phyloP scores from a whole-genome alignment of 2,888 invertebrate species.

The Leptopilina myrica region DNA sequence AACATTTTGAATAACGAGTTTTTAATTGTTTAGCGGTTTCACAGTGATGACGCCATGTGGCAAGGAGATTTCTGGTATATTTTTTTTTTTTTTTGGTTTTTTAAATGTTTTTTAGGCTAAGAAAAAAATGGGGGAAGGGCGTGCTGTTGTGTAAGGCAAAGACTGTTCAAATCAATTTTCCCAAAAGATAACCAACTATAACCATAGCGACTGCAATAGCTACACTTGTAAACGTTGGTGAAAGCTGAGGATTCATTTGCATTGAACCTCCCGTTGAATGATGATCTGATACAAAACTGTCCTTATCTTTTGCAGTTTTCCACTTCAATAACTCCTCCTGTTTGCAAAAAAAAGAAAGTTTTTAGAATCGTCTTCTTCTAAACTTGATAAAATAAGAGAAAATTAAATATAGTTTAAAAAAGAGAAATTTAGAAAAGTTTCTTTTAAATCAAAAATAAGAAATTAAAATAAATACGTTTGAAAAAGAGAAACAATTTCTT shows the following conservation, averaged over 20 bases:
- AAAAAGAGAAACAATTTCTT: too few species aligned
- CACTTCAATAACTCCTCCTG: slow-evolving; percentile 73
- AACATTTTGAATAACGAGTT: slow-evolving; percentile 37
- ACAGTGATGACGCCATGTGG: slow-evolving; percentile 30
- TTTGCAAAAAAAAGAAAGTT: slow-evolving; percentile 37
- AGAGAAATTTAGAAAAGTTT: too few species aligned
- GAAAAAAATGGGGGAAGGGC: slow-evolving; percentile 66
- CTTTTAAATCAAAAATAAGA: too few species aligned
- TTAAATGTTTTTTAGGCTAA: neutral
- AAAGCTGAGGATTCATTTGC: slow-evolving; percentile 57
- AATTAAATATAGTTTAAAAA: too few species aligned
- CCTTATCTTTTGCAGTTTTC: slow-evolving; percentile 68
- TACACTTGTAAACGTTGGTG: slow-evolving; percentile 55
- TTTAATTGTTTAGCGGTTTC: slow-evolving; percentile 10
- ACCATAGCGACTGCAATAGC: slow-evolving; percentile 70
- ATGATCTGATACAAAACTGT: slow-evolving; percentile 60
- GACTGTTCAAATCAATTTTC: slow-evolving; percentile 74
- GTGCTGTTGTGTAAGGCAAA: slow-evolving; percentile 65
- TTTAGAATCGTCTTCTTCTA: neutral
- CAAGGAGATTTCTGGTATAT: slow-evolving; percentile 14
- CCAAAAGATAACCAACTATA: slow-evolving; percentile 73
- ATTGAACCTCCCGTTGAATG: slow-evolving; percentile 64
- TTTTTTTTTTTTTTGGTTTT: neutral
- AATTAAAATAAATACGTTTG: too few species aligned
- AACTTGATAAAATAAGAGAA: neutral